These are phyloP conservation scores for Gasterosteus aculeatus DNA, from an alignment of 2,113 vertebrate species.

Conservation along the genomic window DNA sequence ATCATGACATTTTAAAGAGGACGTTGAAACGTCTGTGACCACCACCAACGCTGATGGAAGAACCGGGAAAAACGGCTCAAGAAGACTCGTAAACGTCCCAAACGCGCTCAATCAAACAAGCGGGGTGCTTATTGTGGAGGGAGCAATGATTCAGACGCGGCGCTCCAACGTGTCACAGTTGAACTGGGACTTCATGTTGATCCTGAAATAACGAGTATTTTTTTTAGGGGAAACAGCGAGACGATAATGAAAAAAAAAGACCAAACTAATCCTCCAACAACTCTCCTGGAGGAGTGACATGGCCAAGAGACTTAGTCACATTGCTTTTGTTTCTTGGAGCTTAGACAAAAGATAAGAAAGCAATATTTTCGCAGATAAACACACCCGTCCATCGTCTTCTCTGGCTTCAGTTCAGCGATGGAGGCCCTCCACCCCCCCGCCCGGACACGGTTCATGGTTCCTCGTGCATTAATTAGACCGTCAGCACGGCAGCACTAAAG, in stretches of 20 bases:
- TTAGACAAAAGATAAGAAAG: not conserved
- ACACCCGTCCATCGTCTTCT: conserved; percentile 40
- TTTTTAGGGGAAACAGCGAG: conserved; percentile 12
- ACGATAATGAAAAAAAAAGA: conserved; percentile 39
- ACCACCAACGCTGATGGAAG: no score
- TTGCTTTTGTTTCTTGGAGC: conserved; percentile 6
- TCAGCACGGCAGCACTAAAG: conserved; percentile 69
- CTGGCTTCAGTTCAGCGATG: conserved; percentile 41
- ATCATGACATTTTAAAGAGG: conserved; percentile 8
- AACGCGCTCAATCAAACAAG: not conserved
- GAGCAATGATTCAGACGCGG: conserved; percentile 17
- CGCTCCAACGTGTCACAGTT: conserved; percentile 17
- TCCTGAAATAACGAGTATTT: conserved; percentile 37
- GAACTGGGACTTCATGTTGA: conserved; percentile 28
- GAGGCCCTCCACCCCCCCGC: conserved; percentile 46
- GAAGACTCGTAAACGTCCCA: not conserved
- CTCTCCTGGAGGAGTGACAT: conserved; percentile 6
- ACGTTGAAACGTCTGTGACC: not conserved
- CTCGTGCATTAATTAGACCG: conserved; percentile 72
- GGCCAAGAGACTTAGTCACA: conserved; percentile 7
- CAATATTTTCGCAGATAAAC: conserved; percentile 26
- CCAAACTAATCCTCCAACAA: conserved; percentile 13
- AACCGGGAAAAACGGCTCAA: not conserved
- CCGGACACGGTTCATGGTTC: conserved; percentile 53
- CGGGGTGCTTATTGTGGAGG: not conserved